These are phyloP conservation scores for Pterobdella sp. DNA, from an alignment of 2,888 invertebrate genomes.

Conservation along the genomic window DNA sequence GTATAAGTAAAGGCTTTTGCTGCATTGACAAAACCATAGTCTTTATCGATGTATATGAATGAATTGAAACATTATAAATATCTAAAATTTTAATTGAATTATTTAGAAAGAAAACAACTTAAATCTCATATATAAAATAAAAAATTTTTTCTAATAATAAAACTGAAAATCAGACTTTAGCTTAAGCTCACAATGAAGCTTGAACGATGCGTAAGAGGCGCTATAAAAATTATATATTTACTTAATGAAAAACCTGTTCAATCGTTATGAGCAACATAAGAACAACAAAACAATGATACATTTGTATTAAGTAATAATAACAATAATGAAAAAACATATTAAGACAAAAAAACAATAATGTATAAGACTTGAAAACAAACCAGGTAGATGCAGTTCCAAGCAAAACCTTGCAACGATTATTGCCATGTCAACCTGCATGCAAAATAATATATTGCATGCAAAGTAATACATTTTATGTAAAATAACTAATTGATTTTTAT, in stretches of 20 bases:
- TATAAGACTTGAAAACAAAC: not conserved
- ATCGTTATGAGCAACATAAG: not conserved
- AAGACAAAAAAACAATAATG: not conserved
- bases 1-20: not conserved
- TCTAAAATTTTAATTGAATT: no score
- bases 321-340: not conserved
- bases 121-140: no score
- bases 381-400: not conserved
- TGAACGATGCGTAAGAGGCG: not conserved
- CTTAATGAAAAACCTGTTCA: not conserved
- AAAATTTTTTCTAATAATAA: no score
- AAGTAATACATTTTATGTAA: no score
- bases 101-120: no score
- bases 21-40: not conserved
- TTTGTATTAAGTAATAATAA: not conserved
- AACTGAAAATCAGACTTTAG: not conserved
- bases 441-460: no score
- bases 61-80: no score
- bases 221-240: not conserved
- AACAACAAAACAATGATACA: not conserved
- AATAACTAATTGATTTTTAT: no score
- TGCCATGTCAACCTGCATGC: not conserved
- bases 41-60: not conserved
- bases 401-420: not conserved
- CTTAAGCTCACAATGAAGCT: not conserved